These are phyloP conservation scores for Aphaenogaster ashmeadi DNA, from an alignment of 1,140 invertebrate genomes.

Conservation along the genomic window DNA sequence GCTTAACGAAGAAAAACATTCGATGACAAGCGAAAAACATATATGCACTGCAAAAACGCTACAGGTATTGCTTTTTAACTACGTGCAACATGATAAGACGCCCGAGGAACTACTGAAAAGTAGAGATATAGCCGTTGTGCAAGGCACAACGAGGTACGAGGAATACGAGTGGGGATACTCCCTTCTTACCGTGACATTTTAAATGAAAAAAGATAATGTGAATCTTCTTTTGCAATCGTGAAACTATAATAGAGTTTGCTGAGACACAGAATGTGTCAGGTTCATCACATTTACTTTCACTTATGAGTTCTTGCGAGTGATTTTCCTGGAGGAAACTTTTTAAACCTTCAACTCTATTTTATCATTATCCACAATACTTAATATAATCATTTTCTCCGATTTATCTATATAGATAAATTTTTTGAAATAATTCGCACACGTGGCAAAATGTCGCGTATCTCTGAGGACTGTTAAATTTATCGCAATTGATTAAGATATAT, in stretches of 20 bases:
- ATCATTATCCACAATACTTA: not conserved
- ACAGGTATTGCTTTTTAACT: not conserved
- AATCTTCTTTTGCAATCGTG: conserved; percentile 9
- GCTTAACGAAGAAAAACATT: not conserved
- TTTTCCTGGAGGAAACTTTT: not conserved
- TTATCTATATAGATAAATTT: conserved; percentile 14
- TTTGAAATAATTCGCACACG: not conserved
- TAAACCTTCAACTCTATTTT: not conserved
- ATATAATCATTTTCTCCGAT: not conserved
- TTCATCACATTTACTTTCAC: conserved; percentile 14
- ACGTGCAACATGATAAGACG: conserved; percentile 37
- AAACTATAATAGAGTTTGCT: conserved; percentile 3
- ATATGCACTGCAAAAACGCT: not conserved
- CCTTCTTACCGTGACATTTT: conserved; percentile 24
- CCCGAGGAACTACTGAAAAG: conserved; percentile 44
- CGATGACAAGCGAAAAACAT: not conserved
- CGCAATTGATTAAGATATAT: not conserved
- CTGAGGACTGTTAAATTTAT: not conserved
- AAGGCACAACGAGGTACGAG: conserved; percentile 32
- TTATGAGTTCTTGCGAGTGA: not conserved
- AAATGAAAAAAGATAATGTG: conserved; percentile 32
- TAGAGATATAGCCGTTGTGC: conserved; percentile 14
- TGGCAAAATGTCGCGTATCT: not conserved
- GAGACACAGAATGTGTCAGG: not conserved
- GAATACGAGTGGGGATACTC: conserved; percentile 44